Conservation (phyloP, 2,888 invertebrate species). For the Heliconius charithonia region DNA sequence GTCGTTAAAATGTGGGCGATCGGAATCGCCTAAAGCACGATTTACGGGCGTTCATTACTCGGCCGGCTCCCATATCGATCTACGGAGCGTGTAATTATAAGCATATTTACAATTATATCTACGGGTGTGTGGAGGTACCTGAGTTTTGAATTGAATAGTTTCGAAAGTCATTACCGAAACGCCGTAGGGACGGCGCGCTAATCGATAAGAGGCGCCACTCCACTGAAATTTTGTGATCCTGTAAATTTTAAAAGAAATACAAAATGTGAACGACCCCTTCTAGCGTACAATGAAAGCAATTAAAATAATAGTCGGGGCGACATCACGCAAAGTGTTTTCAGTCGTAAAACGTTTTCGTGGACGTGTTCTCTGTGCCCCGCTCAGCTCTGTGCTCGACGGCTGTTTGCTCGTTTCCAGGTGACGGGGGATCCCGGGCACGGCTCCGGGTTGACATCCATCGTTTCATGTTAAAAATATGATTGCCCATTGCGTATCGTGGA, state of each 20-base stretch:
- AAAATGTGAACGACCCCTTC: slow-evolving; percentile 67
- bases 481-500: slow-evolving; percentile 75
- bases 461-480: slow-evolving; percentile 74
- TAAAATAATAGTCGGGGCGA: slow-evolving; percentile 76
- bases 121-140: neutral
- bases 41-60: slow-evolving; percentile 52
- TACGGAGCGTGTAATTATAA: slow-evolving; percentile 63
- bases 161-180: slow-evolving; percentile 64
- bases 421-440: slow-evolving; percentile 57
- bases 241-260: slow-evolving; percentile 53
- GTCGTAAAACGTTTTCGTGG: slow-evolving; percentile 52
- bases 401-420: slow-evolving; percentile 54
- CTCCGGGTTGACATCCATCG: slow-evolving; percentile 68
- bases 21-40: slow-evolving; percentile 58
- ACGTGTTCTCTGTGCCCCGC: too few relatives aligned
- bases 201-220: slow-evolving; percentile 53
- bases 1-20: slow-evolving; percentile 56
- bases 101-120: slow-evolving; percentile 53
- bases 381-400: slow-evolving; percentile 19
- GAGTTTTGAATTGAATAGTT: slow-evolving; percentile 59
- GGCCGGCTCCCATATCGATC: slow-evolving; percentile 57
- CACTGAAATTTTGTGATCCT: slow-evolving; percentile 64
- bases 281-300: slow-evolving; percentile 72
- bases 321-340: slow-evolving; percentile 74
- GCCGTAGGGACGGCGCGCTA: slow-evolving; percentile 52